Evolutionary conservation across 2,797 vertebrate species (phyloP).

Genomic region (Sebastiscus tertius): DNA sequence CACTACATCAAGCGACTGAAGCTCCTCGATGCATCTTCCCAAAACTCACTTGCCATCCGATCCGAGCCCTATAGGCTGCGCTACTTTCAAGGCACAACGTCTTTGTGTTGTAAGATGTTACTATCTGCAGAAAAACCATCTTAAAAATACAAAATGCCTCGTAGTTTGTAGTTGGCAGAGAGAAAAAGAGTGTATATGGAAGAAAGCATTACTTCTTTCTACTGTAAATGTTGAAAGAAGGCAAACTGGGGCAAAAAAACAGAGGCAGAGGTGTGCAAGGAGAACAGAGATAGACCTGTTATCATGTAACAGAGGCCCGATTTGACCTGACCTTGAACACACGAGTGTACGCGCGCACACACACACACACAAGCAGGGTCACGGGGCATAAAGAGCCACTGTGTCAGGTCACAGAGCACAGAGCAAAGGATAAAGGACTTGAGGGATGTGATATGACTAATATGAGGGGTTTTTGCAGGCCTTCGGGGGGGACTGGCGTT

Average conservation of each 20-base stretch:
- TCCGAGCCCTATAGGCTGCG: not conserved
- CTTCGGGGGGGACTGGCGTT: constrained; percentile 72
- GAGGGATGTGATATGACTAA: constrained; percentile 84
- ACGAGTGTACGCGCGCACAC: not conserved
- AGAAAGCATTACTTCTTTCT: constrained; percentile 15
- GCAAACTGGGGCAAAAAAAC: constrained; percentile 25
- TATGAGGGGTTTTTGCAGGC: constrained; percentile 82
- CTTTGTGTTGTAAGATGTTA: not conserved
- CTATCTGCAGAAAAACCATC: not conserved
- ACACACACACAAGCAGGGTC: constrained; percentile 58
- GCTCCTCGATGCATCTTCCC: constrained; percentile 4
- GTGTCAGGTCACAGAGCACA: constrained; percentile 81
- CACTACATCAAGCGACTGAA: constrained; percentile 31
- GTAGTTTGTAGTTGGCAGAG: not conserved
- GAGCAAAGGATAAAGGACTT: constrained; percentile 77
- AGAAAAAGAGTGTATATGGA: not conserved
- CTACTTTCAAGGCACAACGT: constrained; percentile 2
- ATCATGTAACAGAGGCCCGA: constrained; percentile 70
- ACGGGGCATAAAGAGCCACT: constrained; percentile 78
- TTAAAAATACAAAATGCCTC: not conserved
- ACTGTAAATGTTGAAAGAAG: constrained; percentile 40
- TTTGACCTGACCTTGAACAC: constrained; percentile 79
- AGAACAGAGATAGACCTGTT: constrained; percentile 75
- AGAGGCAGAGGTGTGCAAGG: constrained; percentile 61
- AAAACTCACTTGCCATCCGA: not conserved